These are phyloP conservation scores for Rhagonycha fulva DNA, from an alignment of 2,888 invertebrate genomes.

Conservation along the genomic window DNA sequence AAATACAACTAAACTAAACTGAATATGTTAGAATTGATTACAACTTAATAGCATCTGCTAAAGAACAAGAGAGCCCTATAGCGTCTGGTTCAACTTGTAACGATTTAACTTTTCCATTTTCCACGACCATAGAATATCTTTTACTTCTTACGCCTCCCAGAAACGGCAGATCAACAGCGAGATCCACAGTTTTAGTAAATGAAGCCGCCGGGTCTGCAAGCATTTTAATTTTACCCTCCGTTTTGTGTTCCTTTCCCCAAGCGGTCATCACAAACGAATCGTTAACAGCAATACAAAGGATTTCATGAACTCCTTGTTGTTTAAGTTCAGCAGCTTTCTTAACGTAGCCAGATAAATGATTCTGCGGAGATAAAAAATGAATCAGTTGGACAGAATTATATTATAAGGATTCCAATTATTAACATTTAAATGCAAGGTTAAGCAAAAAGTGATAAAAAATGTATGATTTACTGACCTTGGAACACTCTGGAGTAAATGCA, in stretches of 20 bases:
- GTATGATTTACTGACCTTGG: conserved; percentile 62
- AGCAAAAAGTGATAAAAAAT: background rate
- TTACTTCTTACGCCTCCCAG: conserved; percentile 75
- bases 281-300: conserved; percentile 87
- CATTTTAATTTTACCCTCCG: conserved; percentile 85
- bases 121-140: conserved; percentile 90
- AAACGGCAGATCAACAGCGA: conserved; percentile 76
- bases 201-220: conserved; percentile 81
- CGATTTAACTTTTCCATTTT: conserved; percentile 77
- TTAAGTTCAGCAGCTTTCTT: conserved; percentile 75
- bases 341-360: conserved; percentile 88
- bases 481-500: conserved; percentile 93
- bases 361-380: conserved; percentile 65
- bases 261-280: conserved; percentile 96
- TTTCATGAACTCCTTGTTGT: conserved; percentile 74
- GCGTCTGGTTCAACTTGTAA: conserved; percentile 92
- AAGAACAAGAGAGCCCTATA: conserved; percentile 87
- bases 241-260: conserved; percentile 83
- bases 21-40: conserved; percentile 43
- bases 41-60: conserved; percentile 71
- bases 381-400: background rate
- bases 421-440: background rate
- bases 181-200: conserved; percentile 81
- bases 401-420: background rate
- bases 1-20: background rate